Evolutionary conservation across 2,113 vertebrate species (phyloP).

Genomic region (Cepphus grylle): DNA sequence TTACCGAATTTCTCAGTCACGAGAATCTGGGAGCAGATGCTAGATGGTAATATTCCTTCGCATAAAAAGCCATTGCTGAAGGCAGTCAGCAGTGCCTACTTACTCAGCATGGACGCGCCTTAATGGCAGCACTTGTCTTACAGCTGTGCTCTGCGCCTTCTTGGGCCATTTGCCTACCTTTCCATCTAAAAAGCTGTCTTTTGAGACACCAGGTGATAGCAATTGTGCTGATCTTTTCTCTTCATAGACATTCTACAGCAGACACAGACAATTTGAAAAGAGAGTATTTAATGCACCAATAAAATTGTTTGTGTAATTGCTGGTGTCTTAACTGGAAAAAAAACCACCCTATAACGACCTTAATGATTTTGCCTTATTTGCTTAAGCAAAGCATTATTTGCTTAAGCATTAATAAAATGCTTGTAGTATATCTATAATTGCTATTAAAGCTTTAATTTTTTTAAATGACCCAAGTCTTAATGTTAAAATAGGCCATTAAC

Average conservation of each 20-base stretch:
- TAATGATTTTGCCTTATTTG: not conserved
- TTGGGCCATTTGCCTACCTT: not conserved
- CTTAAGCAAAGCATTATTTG: not conserved
- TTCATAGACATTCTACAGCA: not conserved
- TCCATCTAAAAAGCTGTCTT: not conserved
- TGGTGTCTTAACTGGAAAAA: not conserved
- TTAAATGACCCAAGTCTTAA: not conserved
- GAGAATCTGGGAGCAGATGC: not conserved
- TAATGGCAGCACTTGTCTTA: not conserved
- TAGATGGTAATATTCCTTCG: not conserved
- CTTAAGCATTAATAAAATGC: not conserved
- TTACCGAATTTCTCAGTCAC: not conserved
- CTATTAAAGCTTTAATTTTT: not conserved
- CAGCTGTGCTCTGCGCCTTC: not conserved
- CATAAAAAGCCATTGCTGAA: not conserved
- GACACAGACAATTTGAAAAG: not conserved
- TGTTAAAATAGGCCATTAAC: not conserved
- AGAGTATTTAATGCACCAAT: not conserved
- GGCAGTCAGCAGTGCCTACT: not conserved
- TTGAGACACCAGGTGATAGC: not conserved
- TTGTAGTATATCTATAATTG: not conserved
- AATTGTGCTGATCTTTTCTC: not conserved
- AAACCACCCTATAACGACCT: not conserved
- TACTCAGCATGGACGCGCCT: not conserved
- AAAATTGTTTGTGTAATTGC: not conserved